These are phyloP conservation scores for Ephydatia muelleri DNA, from an alignment of 37 sponge, comb jelly and placozoan genomes.

Conservation along the genomic window DNA sequence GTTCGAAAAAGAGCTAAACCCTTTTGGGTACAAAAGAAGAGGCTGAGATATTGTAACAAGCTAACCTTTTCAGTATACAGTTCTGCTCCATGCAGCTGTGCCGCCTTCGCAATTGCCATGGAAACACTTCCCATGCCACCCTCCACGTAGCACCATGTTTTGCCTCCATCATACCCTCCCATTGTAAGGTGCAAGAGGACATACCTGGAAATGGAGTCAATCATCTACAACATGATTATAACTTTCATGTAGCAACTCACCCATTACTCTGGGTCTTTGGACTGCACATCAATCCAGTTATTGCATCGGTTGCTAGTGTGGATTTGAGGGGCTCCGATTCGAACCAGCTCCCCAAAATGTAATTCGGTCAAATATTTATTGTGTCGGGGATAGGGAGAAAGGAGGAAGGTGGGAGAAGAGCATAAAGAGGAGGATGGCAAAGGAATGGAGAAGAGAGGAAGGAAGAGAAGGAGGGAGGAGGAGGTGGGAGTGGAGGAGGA, in stretches of 20 bases:
- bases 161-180: no score
- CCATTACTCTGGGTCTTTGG: slow-evolving; percentile 85
- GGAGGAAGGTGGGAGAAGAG: background rate
- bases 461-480: background rate
- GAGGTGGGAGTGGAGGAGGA: background rate
- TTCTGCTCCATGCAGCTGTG: no score
- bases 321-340: slow-evolving; percentile 88
- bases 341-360: slow-evolving; percentile 92
- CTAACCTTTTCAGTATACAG: slow-evolving; percentile 52
- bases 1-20: background rate
- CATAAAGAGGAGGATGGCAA: background rate
- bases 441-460: background rate
- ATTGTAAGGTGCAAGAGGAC: no score
- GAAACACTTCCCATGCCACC: no score
- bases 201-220: no score
- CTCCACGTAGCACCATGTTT: no score
- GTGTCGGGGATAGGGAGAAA: background rate
- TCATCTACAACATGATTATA: background rate
- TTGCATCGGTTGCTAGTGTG: slow-evolving; percentile 92
- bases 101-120: no score
- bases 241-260: no score
- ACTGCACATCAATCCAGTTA: slow-evolving; percentile 89
- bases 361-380: no score
- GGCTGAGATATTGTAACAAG: background rate
- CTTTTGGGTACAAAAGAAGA: background rate